Evolutionary conservation across 2,797 vertebrate genomes (phyloP).

Genomic region (Acestrorhynchus altus): DNA sequence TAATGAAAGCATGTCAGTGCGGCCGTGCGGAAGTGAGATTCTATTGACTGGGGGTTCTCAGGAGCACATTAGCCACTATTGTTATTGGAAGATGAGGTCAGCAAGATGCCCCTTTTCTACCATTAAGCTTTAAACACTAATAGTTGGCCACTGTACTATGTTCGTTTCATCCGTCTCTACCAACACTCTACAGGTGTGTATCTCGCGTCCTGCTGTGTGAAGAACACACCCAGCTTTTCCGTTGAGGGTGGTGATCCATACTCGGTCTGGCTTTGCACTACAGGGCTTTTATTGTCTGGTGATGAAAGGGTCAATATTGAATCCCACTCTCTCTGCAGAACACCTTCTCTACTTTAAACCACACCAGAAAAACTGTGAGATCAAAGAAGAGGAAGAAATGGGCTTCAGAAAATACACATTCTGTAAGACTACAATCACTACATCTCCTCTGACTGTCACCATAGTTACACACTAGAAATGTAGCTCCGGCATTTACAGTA

Average conservation of each 20-base stretch:
- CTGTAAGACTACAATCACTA: constrained; percentile 4
- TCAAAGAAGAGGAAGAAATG: not conserved
- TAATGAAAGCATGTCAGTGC: not conserved
- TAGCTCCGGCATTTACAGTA: not conserved
- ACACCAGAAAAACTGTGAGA: not conserved
- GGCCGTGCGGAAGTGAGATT: not conserved
- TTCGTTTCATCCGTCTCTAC: not conserved
- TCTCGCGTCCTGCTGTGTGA: not conserved
- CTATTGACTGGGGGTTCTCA: not conserved
- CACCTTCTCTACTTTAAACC: not conserved
- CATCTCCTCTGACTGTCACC: constrained; percentile 6
- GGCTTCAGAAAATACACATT: not conserved
- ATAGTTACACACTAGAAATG: constrained; percentile 15
- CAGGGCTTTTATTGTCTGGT: constrained; percentile 7
- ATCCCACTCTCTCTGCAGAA: not conserved
- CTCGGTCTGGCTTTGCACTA: not conserved
- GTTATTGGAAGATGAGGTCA: not conserved
- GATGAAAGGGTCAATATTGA: constrained; percentile 34
- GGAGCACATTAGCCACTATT: not conserved
- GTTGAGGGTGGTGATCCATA: not conserved
- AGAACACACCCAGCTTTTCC: not conserved
- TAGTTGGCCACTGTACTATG: not conserved
- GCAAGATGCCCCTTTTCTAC: not conserved
- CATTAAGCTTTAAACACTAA: not conserved
- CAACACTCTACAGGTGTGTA: not conserved